A percentile compares a stretch with the other conserved stretches of the same genome.
Conservation (phyloP, 1,140 invertebrate genomes). For the Ooceraea biroi region DNA sequence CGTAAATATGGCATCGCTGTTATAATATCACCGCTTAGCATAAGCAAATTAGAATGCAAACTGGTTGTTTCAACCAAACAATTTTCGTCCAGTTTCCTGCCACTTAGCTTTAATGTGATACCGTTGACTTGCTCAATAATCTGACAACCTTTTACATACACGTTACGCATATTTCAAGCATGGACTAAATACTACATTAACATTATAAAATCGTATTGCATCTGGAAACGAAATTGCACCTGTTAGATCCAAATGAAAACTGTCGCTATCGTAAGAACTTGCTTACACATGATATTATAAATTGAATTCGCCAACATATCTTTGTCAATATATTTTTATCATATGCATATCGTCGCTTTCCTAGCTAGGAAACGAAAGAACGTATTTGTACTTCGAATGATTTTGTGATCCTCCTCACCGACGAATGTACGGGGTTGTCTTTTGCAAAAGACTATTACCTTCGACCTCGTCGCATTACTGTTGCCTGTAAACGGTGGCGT, state of each 20-base stretch:
- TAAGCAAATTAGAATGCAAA: not conserved
- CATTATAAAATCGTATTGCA: not conserved
- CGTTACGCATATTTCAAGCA: not conserved
- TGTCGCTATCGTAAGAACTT: not conserved
- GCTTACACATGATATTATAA: not conserved
- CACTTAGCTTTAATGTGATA: not conserved
- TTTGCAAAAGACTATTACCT: conserved; percentile 67
- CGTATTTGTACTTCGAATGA: not conserved
- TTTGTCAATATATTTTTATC: not conserved
- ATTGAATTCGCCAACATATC: not conserved
- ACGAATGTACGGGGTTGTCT: conserved; percentile 11
- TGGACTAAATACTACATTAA: not conserved
- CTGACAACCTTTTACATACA: not conserved
- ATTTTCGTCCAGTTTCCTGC: not conserved
- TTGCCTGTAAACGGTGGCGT: conserved; percentile 63
- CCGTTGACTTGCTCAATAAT: not conserved
- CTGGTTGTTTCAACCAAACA: not conserved
- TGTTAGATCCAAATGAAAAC: not conserved
- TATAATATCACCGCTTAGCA: conserved; percentile 13
- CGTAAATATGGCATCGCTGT: not conserved
- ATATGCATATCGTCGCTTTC: not conserved
- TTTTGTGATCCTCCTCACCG: conserved; percentile 26
- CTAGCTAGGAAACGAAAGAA: not conserved
- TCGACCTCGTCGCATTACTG: conserved; percentile 63
- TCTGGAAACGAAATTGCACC: not conserved